A percentile compares a stretch with the other conserved stretches of the same genome.
Evolutionary conservation across 2,113 vertebrate species (phyloP).

Genomic region (Strix uralensis): DNA sequence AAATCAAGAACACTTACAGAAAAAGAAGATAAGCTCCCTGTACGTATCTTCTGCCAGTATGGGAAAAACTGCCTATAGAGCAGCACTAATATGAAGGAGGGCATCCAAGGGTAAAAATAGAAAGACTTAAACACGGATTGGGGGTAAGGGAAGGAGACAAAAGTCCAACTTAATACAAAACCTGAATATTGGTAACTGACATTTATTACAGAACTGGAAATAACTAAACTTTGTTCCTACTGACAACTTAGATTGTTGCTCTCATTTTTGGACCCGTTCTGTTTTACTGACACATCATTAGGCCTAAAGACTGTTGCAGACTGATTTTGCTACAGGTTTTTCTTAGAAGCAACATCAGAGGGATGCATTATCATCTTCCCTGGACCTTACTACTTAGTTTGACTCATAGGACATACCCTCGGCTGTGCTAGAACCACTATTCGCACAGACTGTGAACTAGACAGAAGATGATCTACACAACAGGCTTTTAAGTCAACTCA

Average conservation of each 20-base stretch:
- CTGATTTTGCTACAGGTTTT: not conserved
- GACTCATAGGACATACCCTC: not conserved
- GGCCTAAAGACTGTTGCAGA: not conserved
- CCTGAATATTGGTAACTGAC: not conserved
- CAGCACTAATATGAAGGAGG: not conserved
- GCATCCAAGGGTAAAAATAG: not conserved
- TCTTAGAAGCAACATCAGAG: not conserved
- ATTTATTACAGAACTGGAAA: not conserved
- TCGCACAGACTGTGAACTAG: not conserved
- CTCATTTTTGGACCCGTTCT: not conserved
- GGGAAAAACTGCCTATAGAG: not conserved
- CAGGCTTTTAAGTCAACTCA: not conserved
- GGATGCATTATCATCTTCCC: not conserved
- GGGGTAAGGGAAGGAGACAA: not conserved
- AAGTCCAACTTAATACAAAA: slow-evolving; percentile 1
- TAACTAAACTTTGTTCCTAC: not conserved
- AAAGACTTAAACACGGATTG: not conserved
- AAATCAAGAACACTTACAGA: slow-evolving; percentile 44
- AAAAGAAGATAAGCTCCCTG: slow-evolving; percentile 51
- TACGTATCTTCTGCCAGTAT: slow-evolving; percentile 43
- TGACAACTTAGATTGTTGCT: not conserved
- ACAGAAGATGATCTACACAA: not conserved
- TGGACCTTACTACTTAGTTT: not conserved
- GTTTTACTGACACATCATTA: not conserved
- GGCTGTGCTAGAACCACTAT: not conserved